Evolutionary conservation across 2,113 vertebrate genomes (phyloP).

Genomic region (Corynorhinus townsendii): DNA sequence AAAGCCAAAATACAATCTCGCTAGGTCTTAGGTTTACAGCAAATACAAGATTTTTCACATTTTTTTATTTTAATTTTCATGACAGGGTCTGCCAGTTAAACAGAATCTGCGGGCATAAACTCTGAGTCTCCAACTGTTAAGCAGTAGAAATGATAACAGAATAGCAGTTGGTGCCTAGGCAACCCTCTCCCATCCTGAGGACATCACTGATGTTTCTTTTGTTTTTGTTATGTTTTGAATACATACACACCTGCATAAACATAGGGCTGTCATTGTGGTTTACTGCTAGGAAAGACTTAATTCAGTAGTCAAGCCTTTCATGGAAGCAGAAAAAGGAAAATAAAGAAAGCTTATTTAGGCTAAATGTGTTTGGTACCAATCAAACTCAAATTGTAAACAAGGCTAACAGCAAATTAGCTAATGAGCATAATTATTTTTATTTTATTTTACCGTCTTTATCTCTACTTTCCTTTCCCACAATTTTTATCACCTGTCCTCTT

Average conservation of each 20-base stretch:
- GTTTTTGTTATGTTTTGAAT: slow-evolving; percentile 1
- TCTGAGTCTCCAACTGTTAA: neutral
- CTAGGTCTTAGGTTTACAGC: neutral
- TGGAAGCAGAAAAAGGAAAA: neutral
- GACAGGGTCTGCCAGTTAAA: neutral
- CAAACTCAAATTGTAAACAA: neutral
- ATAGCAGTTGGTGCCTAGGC: neutral
- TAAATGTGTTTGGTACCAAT: neutral
- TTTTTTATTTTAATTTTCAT: neutral
- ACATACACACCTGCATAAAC: neutral
- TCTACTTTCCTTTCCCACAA: neutral
- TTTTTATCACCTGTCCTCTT: neutral
- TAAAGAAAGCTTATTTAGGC: neutral
- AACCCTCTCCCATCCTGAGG: neutral
- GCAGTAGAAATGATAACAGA: neutral
- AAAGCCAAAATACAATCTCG: neutral
- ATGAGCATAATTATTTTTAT: neutral
- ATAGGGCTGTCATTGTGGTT: neutral
- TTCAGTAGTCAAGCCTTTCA: neutral
- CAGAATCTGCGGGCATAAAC: neutral
- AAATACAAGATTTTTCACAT: neutral
- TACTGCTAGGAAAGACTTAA: neutral
- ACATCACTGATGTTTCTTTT: neutral
- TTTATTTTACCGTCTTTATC: neutral
- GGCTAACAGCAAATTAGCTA: neutral